A percentile compares a stretch with the other conserved stretches of the same genome.
Evolutionary conservation across 1,140 invertebrate species (phyloP).

Genomic region (Trachymyrmex cornetzi): DNA sequence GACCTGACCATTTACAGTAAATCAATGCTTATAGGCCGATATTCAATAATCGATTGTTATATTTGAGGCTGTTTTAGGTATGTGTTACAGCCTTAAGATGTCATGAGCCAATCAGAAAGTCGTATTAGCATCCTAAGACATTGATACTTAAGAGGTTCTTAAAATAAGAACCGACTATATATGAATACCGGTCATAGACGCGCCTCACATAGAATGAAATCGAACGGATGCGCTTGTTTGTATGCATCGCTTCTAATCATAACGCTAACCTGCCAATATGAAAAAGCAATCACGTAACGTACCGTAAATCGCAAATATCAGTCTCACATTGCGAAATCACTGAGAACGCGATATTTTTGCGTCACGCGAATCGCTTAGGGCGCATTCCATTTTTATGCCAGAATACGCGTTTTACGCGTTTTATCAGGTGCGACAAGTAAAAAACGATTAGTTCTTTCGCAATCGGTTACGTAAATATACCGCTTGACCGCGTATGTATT

Average conservation of each 20-base stretch:
- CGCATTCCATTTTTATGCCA: constrained; percentile 5
- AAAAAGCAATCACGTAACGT: constrained; percentile 28
- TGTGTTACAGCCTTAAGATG: too few relatives aligned
- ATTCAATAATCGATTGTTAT: too few relatives aligned
- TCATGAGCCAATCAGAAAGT: too few relatives aligned
- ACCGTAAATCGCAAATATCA: constrained; percentile 12
- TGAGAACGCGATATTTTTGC: not conserved
- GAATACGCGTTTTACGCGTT: constrained; percentile 9
- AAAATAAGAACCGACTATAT: too few relatives aligned
- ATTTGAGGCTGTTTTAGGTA: too few relatives aligned
- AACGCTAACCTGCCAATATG: not conserved
- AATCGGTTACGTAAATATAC: constrained; percentile 38
- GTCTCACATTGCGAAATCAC: too few relatives aligned
- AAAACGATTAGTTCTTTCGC: constrained; percentile 31
- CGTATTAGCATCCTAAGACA: too few relatives aligned
- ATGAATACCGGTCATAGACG: not conserved
- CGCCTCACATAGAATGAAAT: constrained; percentile 19
- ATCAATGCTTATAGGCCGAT: not conserved
- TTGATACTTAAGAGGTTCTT: too few relatives aligned
- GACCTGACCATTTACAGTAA: not conserved
- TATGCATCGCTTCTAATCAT: not conserved
- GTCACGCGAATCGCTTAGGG: not conserved
- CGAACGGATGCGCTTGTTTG: constrained; percentile 1
- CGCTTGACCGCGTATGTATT: constrained; percentile 10
- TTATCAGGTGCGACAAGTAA: not conserved